Conservation (phyloP, 2,888 invertebrate species). For the Osmoderma eremita region DNA sequence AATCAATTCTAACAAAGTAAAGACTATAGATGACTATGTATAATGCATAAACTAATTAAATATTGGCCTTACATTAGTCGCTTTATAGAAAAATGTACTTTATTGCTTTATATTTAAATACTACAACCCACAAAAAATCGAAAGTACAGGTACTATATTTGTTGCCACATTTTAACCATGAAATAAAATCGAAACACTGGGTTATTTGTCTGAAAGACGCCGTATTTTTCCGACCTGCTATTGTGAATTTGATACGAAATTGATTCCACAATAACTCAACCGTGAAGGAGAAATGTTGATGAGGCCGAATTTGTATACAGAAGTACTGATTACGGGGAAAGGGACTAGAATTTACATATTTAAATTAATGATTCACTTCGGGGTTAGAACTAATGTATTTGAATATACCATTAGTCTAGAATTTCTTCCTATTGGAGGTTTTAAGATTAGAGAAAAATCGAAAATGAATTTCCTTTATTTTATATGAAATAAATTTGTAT, state of each 20-base stretch:
- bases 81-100: no score
- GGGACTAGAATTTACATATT: constrained; percentile 5
- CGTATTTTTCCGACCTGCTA: constrained; percentile 16
- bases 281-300: constrained; percentile 10
- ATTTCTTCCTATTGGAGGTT: not conserved
- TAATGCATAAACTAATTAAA: no score
- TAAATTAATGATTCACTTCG: constrained; percentile 19
- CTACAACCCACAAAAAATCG: no score
- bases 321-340: constrained; percentile 1
- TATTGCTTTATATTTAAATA: no score
- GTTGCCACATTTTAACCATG: not conserved
- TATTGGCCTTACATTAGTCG: no score
- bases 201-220: constrained; percentile 11
- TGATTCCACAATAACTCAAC: constrained; percentile 3
- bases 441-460: no score
- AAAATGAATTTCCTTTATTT: no score
- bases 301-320: constrained; percentile 23
- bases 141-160: not conserved
- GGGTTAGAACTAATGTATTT: not conserved
- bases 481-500: no score
- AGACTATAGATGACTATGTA: no score
- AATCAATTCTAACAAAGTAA: no score
- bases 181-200: constrained; percentile 24
- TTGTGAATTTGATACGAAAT: constrained; percentile 25
- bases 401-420: no score